Percentiles rank a stretch among this genome's conserved stretches.
These are phyloP conservation scores for Arenaria interpres DNA, from an alignment of 2,113 vertebrate genomes.

Conservation along the genomic window DNA sequence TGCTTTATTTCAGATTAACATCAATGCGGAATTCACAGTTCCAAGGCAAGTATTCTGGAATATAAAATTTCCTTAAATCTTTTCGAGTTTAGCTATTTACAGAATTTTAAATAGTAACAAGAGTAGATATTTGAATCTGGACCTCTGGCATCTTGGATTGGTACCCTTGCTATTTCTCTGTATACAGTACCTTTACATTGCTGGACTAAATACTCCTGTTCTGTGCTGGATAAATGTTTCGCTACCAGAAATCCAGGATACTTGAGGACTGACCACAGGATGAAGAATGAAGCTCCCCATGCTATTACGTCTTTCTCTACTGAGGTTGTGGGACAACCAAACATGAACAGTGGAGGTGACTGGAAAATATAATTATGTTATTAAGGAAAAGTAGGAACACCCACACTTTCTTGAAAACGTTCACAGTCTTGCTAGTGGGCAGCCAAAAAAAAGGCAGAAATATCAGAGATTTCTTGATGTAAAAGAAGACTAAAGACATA, in stretches of 20 bases:
- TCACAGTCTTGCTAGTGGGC: fast-evolving
- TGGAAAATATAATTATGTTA: neutral
- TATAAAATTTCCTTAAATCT: neutral
- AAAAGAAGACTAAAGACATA: neutral
- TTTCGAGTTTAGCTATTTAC: neutral
- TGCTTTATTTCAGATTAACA: neutral
- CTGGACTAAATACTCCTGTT: neutral
- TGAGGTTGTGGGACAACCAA: neutral
- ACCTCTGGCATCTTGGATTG: neutral
- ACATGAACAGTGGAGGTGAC: neutral
- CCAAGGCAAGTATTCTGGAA: neutral
- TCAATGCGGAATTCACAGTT: neutral
- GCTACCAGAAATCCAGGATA: neutral
- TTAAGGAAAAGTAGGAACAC: neutral
- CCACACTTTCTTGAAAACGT: neutral
- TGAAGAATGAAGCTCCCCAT: neutral
- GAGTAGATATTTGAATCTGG: neutral
- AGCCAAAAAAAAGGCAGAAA: neutral
- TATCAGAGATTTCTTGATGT: neutral
- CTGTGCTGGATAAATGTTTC: neutral
- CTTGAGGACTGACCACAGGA: neutral
- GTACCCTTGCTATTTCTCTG: neutral
- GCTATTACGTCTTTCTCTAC: neutral
- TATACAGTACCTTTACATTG: neutral
- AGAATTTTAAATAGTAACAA: neutral